A percentile compares a stretch with the other conserved stretches of the same genome.
These are phyloP conservation scores for Potamilus streckersoni DNA, from an alignment of 1,140 invertebrate species.

Conservation along the genomic window DNA sequence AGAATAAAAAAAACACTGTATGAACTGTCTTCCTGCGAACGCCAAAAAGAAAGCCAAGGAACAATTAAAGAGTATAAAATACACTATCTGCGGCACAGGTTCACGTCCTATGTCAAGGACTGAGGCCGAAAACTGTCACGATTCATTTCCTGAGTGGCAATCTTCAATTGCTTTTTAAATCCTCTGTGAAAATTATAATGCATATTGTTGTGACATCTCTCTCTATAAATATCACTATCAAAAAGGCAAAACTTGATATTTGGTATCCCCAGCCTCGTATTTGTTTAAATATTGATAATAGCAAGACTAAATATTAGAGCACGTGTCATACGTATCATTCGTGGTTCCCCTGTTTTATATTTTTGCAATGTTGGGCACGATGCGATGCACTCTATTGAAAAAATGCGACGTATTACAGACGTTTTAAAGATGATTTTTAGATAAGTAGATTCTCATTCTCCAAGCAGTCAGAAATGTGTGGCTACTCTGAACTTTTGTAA, in stretches of 20 bases:
- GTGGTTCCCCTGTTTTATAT: conserved; percentile 1
- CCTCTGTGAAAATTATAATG: conserved; percentile 75
- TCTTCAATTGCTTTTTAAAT: conserved; percentile 51
- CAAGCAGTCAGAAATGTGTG: neutral
- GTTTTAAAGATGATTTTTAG: neutral
- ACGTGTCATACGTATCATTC: neutral
- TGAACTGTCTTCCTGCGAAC: conserved; percentile 73
- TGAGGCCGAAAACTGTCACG: conserved; percentile 39
- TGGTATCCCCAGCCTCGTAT: conserved; percentile 62
- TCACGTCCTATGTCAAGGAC: conserved; percentile 11
- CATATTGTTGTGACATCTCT: conserved; percentile 86
- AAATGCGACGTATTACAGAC: neutral
- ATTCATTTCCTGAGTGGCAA: conserved; percentile 25
- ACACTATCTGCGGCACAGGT: conserved; percentile 36
- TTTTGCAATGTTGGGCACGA: neutral
- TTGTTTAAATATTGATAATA: conserved; percentile 23
- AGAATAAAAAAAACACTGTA: conserved; percentile 84
- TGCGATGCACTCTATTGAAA: conserved; percentile 7
- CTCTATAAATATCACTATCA: conserved; percentile 87
- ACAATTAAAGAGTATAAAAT: conserved; percentile 22
- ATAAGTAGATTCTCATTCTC: conserved; percentile 24
- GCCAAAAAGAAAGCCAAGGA: conserved; percentile 18
- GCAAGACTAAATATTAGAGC: neutral
- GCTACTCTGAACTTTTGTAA: conserved; percentile 74
- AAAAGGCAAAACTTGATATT: conserved; percentile 79